Evolutionary conservation across 2,888 invertebrate species (phyloP), one percentile per base, ranked within the genome.

Genomic region (Plebejus anna): DNA sequence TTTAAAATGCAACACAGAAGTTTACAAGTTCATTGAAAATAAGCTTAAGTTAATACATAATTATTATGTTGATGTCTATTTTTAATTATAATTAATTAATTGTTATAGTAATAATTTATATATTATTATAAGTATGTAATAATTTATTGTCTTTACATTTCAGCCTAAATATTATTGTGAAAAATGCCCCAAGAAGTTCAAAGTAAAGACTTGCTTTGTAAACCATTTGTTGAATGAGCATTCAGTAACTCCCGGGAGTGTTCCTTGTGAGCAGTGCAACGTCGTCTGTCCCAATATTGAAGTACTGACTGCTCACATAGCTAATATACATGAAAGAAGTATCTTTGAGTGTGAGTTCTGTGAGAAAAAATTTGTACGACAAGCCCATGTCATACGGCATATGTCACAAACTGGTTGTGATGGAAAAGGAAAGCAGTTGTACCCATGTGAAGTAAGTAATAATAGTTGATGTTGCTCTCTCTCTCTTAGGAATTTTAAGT

Each of bases 311-410:
- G 92, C 96, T 70, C 98, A 98, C 85, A 94, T 96, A 82, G 94
- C 95, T 79, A 95, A 96, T 59, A 95, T 96, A 82, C 96, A 95
- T 73, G 84, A 89, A 2, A 83, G 89, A 76, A 82, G 82, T 16
- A 82, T 86, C 66, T 96, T 94, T 82, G 94, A 94, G 42, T 97
- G 97, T 86, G 94, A 94, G 55, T 92, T 95, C 77, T 97, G 97
- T 83, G 94, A 95, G 47, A 96, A 95, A 81, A 95, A 95, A 79
- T 97, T 97, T 87, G 96, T 96, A 1, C 92, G 97, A 77, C 96
- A 96, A 78, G 96, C 97, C 81, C 97, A 97, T 88, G 94, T 97
- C 70, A 91, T 96, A 79, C 90, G 96, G 28, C 97, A 97, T 83
- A 92, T 96, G 84, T 88, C 94, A 66, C 96, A 96, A 82, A 96